These are phyloP conservation scores for Rhagoletis pomonella DNA, from an alignment of 1,140 invertebrate species.

Conservation along the genomic window DNA sequence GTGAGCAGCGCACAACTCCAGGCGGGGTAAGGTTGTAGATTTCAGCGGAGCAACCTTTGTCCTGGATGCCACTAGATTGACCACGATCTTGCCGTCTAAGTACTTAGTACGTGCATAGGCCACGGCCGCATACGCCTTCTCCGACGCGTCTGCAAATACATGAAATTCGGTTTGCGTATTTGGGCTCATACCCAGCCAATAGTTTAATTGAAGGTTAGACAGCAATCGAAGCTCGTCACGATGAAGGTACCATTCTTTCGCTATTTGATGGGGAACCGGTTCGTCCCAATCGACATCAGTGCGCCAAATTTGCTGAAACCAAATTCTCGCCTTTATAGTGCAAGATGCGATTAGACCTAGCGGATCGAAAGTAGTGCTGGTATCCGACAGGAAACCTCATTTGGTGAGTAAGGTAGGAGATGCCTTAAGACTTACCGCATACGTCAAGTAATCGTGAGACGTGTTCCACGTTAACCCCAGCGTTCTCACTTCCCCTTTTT, in stretches of 20 bases:
- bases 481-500: background rate
- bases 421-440: background rate
- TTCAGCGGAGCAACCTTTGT: constrained; percentile 57
- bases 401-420: constrained; percentile 56
- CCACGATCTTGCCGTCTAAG: no score
- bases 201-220: background rate
- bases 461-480: constrained; percentile 30
- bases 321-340: constrained; percentile 70
- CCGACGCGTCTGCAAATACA: constrained; percentile 65
- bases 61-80: background rate
- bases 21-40: constrained; percentile 54
- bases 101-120: constrained; percentile 17
- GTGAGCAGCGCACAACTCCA: constrained; percentile 57
- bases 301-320: constrained; percentile 74
- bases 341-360: constrained; percentile 73
- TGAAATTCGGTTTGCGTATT: constrained; percentile 55
- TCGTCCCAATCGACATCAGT: constrained; percentile 73
- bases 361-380: constrained; percentile 73
- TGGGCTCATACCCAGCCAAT: constrained; percentile 35
- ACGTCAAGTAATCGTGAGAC: background rate
- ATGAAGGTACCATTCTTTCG: constrained; percentile 58
- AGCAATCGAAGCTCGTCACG: constrained; percentile 52
- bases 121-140: background rate
- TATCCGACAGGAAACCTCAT: constrained; percentile 61
- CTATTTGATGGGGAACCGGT: constrained; percentile 61